phyloP scores from a whole-genome alignment of 2,888 invertebrate species.

The Perizoma flavofasciatum region DNA sequence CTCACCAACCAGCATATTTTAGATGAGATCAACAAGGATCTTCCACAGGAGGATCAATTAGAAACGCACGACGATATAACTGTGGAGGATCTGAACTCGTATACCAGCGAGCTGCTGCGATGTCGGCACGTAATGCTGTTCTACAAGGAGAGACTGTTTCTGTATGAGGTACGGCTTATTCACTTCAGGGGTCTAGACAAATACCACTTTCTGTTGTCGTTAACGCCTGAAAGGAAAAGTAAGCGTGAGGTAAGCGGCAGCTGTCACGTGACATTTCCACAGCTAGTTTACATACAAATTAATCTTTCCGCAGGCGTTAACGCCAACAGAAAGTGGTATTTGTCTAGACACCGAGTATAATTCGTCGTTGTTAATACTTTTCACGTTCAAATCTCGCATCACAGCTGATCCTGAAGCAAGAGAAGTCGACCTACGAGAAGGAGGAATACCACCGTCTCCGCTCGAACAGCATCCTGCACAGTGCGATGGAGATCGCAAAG shows the following conservation, averaged over 20 bases:
- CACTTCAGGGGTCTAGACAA: neutral
- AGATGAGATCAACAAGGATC: constrained; percentile 73
- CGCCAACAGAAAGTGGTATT: no score
- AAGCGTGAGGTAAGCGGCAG: no score
- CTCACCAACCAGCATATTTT: constrained; percentile 87
- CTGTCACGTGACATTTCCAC: no score
- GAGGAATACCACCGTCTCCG: constrained; percentile 88
- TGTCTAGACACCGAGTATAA: no score
- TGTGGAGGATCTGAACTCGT: constrained; percentile 81
- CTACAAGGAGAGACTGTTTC: constrained; percentile 87
- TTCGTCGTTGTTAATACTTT: no score
- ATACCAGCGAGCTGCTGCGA: constrained; percentile 86
- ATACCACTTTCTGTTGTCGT: no score
- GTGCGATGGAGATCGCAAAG: constrained; percentile 87
- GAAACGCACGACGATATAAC: constrained; percentile 57
- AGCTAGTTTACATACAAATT: no score
- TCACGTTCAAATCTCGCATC: neutral
- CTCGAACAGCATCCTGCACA: constrained; percentile 84
- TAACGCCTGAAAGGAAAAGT: no score
- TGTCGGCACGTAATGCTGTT: constrained; percentile 87
- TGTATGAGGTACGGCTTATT: constrained; percentile 84
- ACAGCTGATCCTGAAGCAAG: constrained; percentile 85
- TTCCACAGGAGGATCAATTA: constrained; percentile 19
- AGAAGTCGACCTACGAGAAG: constrained; percentile 85
- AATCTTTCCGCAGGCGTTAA: no score